Conservation (phyloP, 2,797 vertebrate species). For the Rhadinocentrus ornatus region DNA sequence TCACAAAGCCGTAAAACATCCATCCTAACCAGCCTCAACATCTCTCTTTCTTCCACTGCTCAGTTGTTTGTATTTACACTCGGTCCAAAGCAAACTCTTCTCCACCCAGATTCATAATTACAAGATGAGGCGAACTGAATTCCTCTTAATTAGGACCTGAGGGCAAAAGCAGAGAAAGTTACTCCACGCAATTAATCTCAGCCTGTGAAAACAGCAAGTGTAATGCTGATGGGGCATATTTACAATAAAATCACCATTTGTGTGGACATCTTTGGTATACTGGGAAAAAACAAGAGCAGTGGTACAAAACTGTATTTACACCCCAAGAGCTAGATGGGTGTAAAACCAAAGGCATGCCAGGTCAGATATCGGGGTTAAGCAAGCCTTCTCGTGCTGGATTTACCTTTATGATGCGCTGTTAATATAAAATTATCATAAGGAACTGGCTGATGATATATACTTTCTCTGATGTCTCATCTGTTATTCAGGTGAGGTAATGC, state of each 20-base stretch:
- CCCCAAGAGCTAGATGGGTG: not conserved
- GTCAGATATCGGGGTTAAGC: not conserved
- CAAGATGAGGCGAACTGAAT: conserved; percentile 47
- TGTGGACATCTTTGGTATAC: conserved; percentile 18
- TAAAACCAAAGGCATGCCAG: not conserved
- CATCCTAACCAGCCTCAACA: conserved; percentile 5
- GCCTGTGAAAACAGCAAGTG: not conserved
- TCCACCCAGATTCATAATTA: conserved; percentile 58
- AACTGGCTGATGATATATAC: not conserved
- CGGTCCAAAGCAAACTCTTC: conserved; percentile 25
- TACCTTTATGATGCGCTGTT: not conserved
- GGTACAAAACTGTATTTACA: conserved; percentile 1
- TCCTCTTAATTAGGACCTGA: conserved; percentile 73
- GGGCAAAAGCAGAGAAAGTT: conserved; percentile 46
- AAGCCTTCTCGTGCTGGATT: not conserved
- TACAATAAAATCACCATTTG: conserved; percentile 33
- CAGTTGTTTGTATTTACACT: conserved; percentile 40
- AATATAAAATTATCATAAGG: not conserved
- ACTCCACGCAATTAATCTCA: conserved; percentile 51
- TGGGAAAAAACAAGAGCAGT: not conserved
- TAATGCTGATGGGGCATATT: conserved; percentile 3
- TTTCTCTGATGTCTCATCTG: not conserved
- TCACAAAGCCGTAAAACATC: conserved; percentile 12
- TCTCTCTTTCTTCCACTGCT: conserved; percentile 23
- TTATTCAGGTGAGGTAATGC: not conserved